Conservation (phyloP, 92 coral and sea anemone genomes). For the Meandrina meandrites region DNA sequence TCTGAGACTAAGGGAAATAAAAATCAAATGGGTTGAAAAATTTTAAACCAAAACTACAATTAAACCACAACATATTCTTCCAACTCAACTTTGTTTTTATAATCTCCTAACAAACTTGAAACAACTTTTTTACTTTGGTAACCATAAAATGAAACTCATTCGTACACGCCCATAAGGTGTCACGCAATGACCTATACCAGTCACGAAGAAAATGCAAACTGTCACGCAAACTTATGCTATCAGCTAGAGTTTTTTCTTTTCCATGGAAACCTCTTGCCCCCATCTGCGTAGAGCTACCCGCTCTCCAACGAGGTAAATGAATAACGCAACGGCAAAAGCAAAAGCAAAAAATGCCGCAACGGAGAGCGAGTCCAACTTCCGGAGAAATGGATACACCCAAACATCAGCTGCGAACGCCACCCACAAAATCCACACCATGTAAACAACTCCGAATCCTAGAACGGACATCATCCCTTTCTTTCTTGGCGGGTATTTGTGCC, state of each 20-base stretch:
- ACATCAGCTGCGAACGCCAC: constrained; percentile 75
- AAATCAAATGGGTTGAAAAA: no score
- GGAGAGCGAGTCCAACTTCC: constrained; percentile 63
- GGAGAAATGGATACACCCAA: constrained; percentile 97
- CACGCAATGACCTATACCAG: neutral
- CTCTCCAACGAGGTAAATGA: constrained; percentile 80
- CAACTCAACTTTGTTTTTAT: no score
- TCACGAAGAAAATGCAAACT: constrained; percentile 7
- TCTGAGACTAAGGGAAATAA: no score
- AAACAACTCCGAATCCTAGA: constrained; percentile 61
- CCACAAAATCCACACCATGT: constrained; percentile 85
- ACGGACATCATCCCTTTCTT: constrained; percentile 64
- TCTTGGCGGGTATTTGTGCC: constrained; percentile 78
- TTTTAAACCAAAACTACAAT: no score
- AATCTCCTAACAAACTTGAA: neutral
- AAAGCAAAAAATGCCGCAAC: constrained; percentile 63
- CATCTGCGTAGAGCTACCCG: constrained; percentile 30
- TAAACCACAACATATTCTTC: no score
- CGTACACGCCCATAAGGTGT: neutral
- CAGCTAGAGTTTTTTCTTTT: constrained; percentile 29
- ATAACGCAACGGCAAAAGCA: constrained; percentile 50
- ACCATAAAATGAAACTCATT: no score
- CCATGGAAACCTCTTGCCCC: constrained; percentile 1
- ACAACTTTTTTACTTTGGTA: no score
- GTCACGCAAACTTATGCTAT: neutral